phyloP scores from a whole-genome alignment of 2,113 vertebrate genomes.

The Neodon shergylaensis region DNA sequence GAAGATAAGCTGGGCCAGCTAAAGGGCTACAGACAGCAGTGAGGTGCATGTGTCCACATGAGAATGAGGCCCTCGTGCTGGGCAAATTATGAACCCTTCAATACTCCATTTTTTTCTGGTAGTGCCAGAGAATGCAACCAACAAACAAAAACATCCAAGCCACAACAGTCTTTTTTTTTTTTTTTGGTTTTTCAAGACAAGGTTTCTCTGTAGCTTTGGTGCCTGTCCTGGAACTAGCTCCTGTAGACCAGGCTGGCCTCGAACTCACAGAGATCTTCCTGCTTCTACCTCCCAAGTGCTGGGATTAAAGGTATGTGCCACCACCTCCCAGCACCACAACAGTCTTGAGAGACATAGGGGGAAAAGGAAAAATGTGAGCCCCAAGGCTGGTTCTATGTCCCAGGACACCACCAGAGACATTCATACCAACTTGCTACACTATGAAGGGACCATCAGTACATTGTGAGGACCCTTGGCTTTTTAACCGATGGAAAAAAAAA shows the following conservation, averaged over 20 bases:
- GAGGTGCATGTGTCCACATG: accelerated
- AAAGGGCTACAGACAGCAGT: accelerated
- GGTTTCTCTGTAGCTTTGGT: too few relatives aligned
- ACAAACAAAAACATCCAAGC: background rate
- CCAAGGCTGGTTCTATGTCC: accelerated
- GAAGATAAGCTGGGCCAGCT: accelerated
- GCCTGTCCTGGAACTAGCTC: too few relatives aligned
- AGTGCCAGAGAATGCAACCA: background rate
- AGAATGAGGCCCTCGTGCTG: accelerated
- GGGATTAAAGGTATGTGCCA: too few relatives aligned
- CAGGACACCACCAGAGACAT: accelerated
- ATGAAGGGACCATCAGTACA: accelerated
- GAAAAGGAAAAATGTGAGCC: background rate
- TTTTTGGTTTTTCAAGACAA: too few relatives aligned
- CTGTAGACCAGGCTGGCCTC: too few relatives aligned
- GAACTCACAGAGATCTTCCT: too few relatives aligned
- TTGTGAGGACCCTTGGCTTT: background rate
- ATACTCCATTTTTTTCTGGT: too few relatives aligned
- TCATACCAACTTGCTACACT: accelerated
- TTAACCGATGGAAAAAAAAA: too few relatives aligned
- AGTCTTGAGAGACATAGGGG: accelerated
- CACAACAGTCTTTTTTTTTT: accelerated
- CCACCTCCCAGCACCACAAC: accelerated
- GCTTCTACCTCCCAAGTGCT: too few relatives aligned
- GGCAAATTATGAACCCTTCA: accelerated